Base-by-base conservation (phyloP, 2,888 invertebrate species). In the Coecobrya sp. region DNA sequence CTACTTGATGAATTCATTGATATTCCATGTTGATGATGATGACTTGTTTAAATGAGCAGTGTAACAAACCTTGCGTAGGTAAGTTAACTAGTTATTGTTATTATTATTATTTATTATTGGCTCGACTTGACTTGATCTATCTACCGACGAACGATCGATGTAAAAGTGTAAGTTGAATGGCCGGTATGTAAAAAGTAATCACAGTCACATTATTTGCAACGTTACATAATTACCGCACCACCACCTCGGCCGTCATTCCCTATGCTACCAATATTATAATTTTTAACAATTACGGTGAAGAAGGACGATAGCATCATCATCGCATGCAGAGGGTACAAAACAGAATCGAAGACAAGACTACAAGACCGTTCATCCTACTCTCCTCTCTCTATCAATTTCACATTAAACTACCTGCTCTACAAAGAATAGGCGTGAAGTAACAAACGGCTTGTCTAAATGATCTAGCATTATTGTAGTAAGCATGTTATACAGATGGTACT, bases 91-190 rank as follows among this genome's bases (percentile, higher is more conserved):
- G 76, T 52, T 76, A 76, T 49, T 65, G 19, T 22, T 22, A 52
- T 52, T 36, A 36, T 7, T 7, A 36, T 1, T 49, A 49, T 42
- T 4, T 42, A 10, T 7, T 42, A 42, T 42, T 42, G 5, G 42
- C 4, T 10, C 10, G 30, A 0, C 16, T 70, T 25, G 76, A 52
- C 25, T 49, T 76, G 76, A 49, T 76, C 76, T 76, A 49, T 49
- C 76, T 49, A 22, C 49, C 25, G 49, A 36, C 59, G 81, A 45
- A 19, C 62, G 85, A 25, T 45, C 49, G 0, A 88, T 65, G 65
- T 88, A 88, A 88, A 88, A 88, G 88, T 79, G 79, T 42, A 88
- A 88, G 88, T 88, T 88, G 88, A 88, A 88, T 81, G 79, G 79
- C 88, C 88, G 62, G 88, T 79, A 86, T 79, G 65, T 42, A 52